A percentile compares a stretch with the other conserved stretches of the same genome.
Evolutionary conservation across 2,888 invertebrate species (phyloP).

Genomic region (Galerucella pusilla): DNA sequence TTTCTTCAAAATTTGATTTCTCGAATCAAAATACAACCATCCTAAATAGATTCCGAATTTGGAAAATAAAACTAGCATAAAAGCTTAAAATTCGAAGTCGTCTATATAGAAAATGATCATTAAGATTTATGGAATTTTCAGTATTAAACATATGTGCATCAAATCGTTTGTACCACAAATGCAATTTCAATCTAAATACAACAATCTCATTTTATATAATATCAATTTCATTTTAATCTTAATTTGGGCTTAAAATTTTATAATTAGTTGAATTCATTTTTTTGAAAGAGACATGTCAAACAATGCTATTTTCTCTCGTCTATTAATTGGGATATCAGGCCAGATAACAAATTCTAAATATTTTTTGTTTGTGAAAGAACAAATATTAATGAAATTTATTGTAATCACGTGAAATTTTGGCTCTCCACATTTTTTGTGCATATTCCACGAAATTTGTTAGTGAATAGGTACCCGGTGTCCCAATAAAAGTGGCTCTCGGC

Average conservation of each 20-base stretch:
- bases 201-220: not conserved
- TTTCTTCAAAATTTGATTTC: not conserved
- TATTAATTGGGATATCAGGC: too few species aligned
- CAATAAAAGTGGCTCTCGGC: too few species aligned
- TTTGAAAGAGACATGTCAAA: too few species aligned
- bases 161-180: not conserved
- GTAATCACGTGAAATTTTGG: too few species aligned
- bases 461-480: too few species aligned
- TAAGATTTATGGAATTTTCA: not conserved
- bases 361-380: too few species aligned
- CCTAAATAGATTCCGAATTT: not conserved
- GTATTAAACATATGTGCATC: not conserved
- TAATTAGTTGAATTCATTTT: too few species aligned
- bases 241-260: not conserved
- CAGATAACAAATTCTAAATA: too few species aligned
- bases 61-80: not conserved
- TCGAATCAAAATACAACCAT: slow-evolving; percentile 1
- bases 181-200: not conserved
- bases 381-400: too few species aligned
- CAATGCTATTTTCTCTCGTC: too few species aligned
- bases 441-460: too few species aligned
- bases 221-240: not conserved
- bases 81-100: slow-evolving; percentile 1
- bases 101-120: not conserved
- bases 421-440: too few species aligned